Percentiles rank a stretch among this genome's conserved stretches.
Evolutionary conservation across 1,140 invertebrate species (phyloP).

Genomic region (Drosophila ambigua): DNA sequence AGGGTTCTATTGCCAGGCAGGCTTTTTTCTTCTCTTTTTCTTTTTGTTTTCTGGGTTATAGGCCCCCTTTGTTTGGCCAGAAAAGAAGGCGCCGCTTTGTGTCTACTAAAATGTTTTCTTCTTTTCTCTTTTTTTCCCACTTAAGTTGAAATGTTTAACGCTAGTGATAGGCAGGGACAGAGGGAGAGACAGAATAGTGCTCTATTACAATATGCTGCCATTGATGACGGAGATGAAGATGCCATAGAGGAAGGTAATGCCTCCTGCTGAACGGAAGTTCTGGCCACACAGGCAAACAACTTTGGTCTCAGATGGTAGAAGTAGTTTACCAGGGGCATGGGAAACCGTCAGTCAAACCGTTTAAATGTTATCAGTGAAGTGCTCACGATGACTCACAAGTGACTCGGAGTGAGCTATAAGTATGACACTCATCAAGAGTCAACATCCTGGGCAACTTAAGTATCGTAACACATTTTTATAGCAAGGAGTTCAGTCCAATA

Average conservation of each 20-base stretch:
- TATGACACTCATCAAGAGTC: slow-evolving; percentile 14
- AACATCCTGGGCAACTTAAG: slow-evolving; percentile 14
- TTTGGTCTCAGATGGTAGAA: slow-evolving; percentile 11
- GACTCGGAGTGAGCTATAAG: background rate
- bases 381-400: slow-evolving; percentile 9
- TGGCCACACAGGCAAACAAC: slow-evolving; percentile 43
- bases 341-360: slow-evolving; percentile 8
- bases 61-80: slow-evolving; percentile 47
- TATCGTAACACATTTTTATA: background rate
- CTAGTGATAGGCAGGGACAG: slow-evolving; percentile 22
- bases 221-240: slow-evolving; percentile 44
- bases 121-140: slow-evolving; percentile 18
- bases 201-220: slow-evolving; percentile 46
- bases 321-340: slow-evolving; percentile 24
- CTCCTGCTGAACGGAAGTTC: slow-evolving; percentile 45
- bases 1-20: slow-evolving; percentile 24
- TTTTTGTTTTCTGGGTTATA: slow-evolving; percentile 48
- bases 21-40: slow-evolving; percentile 35
- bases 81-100: slow-evolving; percentile 71
- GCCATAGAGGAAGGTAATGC: slow-evolving; percentile 21
- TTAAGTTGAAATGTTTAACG: slow-evolving; percentile 74
- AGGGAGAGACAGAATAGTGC: slow-evolving; percentile 24
- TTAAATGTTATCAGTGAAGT: slow-evolving; percentile 29
- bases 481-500: background rate
- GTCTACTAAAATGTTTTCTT: slow-evolving; percentile 72